phyloP scores from a whole-genome alignment of 2,113 vertebrate species.

The Stigmatopora nigra region DNA sequence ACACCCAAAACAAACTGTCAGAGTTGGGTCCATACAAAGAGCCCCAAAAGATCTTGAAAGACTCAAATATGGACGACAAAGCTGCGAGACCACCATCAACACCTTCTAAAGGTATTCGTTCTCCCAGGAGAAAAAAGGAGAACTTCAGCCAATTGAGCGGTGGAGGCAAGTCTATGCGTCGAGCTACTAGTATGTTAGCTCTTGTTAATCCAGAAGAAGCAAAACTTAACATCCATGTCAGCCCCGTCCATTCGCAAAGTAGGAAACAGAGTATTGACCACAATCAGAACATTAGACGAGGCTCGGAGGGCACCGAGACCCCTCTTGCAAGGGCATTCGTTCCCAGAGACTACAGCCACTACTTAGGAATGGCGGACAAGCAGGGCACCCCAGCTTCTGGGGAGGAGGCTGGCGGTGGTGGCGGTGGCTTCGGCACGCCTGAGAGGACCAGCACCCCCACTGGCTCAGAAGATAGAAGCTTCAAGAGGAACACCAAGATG shows the following conservation, averaged over 20 bases:
- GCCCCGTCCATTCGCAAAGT: slow-evolving; percentile 42
- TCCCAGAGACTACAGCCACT: slow-evolving; percentile 64
- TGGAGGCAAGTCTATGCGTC: slow-evolving; percentile 47
- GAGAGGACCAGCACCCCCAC: slow-evolving; percentile 48
- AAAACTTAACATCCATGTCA: slow-evolving; percentile 37
- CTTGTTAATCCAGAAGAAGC: slow-evolving; percentile 41
- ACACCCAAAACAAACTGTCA: slow-evolving; percentile 31
- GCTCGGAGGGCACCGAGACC: slow-evolving; percentile 23
- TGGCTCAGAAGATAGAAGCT: slow-evolving; percentile 37
- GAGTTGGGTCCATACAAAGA: slow-evolving; percentile 28
- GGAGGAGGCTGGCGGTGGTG: not conserved
- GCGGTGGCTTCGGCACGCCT: slow-evolving; percentile 29
- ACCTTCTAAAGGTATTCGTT: slow-evolving; percentile 33
- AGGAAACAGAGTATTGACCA: slow-evolving; percentile 26
- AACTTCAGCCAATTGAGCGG: slow-evolving; percentile 39
- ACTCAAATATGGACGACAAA: slow-evolving; percentile 40
- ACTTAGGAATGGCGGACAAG: slow-evolving; percentile 54
- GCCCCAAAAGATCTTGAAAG: slow-evolving; percentile 39
- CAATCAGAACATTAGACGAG: slow-evolving; percentile 15
- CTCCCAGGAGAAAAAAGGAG: slow-evolving; percentile 47
- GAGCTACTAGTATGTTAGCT: slow-evolving; percentile 60
- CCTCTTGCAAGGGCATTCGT: slow-evolving; percentile 60
- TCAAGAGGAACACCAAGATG: slow-evolving; percentile 37
- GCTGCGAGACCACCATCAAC: slow-evolving; percentile 22
- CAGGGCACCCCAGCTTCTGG: not conserved